Base-by-base conservation (phyloP, 2,888 invertebrate genomes). In the Agriopis leucophaearia region DNA sequence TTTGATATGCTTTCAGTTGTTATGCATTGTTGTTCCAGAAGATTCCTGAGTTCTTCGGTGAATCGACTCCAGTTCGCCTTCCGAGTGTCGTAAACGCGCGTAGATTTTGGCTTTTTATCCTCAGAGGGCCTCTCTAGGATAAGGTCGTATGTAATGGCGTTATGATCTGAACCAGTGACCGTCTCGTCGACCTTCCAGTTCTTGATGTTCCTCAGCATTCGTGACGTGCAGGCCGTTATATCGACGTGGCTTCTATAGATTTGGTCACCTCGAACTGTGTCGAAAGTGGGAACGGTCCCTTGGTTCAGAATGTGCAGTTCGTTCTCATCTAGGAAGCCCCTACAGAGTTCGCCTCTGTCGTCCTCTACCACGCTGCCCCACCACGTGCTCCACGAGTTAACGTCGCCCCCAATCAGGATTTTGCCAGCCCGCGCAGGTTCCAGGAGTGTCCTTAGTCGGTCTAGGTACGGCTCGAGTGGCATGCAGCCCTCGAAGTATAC, bases 61-160 rank as follows among this genome's bases (percentile, higher is more conserved):
- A 50, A 50, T 8, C 48, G 48, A 50, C 18, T 6, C 48, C 48
- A 50, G 10, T 50, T 18, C 7, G 48, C 48, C n/a, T 50, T 50
- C 10, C 48, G 48, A 6, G 48, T 50, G 18, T 50, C 18, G 18
- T 50, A 50, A 7, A 50, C 48, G 1, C 48, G 48, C 4, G 48
- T 50, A 3, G 48, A 50, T 42, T 8, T 12, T 12, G 42, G 42
- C 42, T 42, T 42, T 9, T 9, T 42, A 2, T 42, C 42, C 10
- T 42, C 7, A 3, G 12, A 12, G 10, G 42, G 42, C 8, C 10
- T 42, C 42, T 9, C 42, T 12, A 42, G 42, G 8, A 12, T 42
- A 2, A 42, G 42, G 12, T 12, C 42, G 10, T 8, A 42, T 8
- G 42, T 42, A 10, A 42, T 42, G 10, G 42, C 42, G 9, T 42